Percentiles rank a stretch among this genome's conserved stretches.
These are phyloP conservation scores for Ceratosolen fusciceps DNA, from an alignment of 1,140 invertebrate species.

Conservation along the genomic window DNA sequence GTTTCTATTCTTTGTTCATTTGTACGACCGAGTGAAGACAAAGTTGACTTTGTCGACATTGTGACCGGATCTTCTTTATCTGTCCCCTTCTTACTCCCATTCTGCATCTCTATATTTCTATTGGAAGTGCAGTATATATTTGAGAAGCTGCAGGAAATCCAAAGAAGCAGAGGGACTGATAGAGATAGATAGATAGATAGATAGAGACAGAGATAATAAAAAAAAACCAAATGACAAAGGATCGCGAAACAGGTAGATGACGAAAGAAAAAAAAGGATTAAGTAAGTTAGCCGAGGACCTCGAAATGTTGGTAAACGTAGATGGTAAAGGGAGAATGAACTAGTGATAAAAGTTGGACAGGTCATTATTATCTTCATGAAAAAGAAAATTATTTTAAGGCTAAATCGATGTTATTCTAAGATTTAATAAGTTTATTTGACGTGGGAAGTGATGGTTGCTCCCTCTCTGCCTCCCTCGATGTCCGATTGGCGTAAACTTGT, in stretches of 20 bases:
- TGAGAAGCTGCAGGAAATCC: background rate
- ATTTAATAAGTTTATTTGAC: conserved; percentile 49
- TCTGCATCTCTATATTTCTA: background rate
- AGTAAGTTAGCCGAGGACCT: conserved; percentile 18
- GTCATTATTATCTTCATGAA: conserved; percentile 57
- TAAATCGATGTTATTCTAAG: conserved; percentile 49
- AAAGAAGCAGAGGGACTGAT: background rate
- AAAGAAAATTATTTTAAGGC: conserved; percentile 57
- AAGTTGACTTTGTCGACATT: background rate
- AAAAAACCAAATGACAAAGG: no score
- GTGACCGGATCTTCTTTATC: background rate
- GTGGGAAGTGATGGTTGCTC: conserved; percentile 23
- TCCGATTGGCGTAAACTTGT: conserved; percentile 15
- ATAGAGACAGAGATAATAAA: background rate
- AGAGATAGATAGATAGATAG: conserved; percentile 1
- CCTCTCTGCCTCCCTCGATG: background rate
- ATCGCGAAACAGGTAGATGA: background rate
- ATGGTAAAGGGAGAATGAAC: background rate
- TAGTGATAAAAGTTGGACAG: conserved; percentile 52
- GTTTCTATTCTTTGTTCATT: conserved; percentile 6
- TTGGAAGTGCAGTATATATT: background rate
- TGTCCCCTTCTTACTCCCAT: background rate
- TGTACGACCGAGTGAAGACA: background rate
- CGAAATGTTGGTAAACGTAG: conserved; percentile 5
- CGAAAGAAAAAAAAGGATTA: background rate